Evolutionary conservation across 35 echinoderm and acorn worm species (phyloP).

Genomic region (Patiria miniata): DNA sequence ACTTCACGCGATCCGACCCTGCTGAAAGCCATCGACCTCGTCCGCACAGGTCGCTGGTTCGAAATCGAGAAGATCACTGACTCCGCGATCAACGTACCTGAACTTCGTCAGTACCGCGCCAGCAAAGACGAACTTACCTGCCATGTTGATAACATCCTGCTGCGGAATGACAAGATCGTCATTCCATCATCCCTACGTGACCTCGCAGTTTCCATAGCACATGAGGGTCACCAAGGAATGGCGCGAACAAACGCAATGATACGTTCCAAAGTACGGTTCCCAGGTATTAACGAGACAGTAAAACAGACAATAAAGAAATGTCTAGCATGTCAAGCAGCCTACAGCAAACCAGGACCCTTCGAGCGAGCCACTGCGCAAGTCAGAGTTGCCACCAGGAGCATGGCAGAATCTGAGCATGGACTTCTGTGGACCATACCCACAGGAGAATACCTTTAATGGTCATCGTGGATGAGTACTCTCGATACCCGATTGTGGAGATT

Average conservation of each 20-base stretch:
- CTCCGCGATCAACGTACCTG: neutral
- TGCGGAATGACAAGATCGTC: constrained; percentile 37
- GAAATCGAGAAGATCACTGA: neutral
- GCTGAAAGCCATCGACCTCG: constrained; percentile 32
- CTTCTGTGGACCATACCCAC: constrained; percentile 60
- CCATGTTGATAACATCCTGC: constrained; percentile 36
- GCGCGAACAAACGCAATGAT: constrained; percentile 68
- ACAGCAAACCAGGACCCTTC: neutral
- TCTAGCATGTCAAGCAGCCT: constrained; percentile 70
- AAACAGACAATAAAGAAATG: constrained; percentile 44
- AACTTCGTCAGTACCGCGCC: neutral
- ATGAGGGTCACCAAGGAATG: too few species aligned
- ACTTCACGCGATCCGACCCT: constrained; percentile 36
- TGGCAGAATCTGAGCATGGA: constrained; percentile 72
- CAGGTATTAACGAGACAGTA: constrained; percentile 48
- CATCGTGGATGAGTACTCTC: constrained; percentile 65
- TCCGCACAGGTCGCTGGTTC: constrained; percentile 23
- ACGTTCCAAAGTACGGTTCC: constrained; percentile 74
- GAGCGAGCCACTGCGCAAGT: constrained; percentile 76
- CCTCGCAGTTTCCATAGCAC: constrained; percentile 49
- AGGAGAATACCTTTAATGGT: constrained; percentile 42
- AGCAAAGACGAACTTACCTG: neutral
- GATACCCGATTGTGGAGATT: constrained; percentile 71
- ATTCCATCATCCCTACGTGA: constrained; percentile 44
- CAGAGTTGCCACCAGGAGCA: constrained; percentile 47